These are phyloP conservation scores for Rousettus leschenaultii DNA, from an alignment of 2,113 vertebrate genomes.

Conservation along the genomic window DNA sequence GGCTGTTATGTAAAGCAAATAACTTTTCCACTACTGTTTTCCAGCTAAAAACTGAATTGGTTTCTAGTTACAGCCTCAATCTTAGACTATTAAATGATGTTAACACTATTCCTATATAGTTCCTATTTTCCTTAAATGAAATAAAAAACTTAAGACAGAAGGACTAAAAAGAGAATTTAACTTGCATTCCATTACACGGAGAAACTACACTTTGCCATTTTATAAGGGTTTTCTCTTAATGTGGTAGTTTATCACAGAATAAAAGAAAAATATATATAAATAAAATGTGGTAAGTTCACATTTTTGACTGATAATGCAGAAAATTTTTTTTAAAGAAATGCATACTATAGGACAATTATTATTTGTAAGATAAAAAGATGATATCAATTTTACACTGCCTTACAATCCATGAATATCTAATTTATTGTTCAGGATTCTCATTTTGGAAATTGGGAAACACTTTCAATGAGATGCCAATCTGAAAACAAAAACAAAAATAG, in stretches of 20 bases:
- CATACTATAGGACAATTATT: background rate
- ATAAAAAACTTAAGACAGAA: background rate
- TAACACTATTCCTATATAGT: background rate
- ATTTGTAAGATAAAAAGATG: constrained; percentile 22
- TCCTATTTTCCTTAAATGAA: background rate
- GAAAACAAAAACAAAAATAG: constrained; percentile 44
- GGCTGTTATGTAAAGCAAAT: background rate
- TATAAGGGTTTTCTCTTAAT: background rate
- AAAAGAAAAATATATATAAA: background rate
- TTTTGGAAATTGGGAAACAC: constrained; percentile 35
- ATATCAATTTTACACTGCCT: constrained; percentile 23
- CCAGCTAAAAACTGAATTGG: background rate
- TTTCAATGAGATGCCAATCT: constrained; percentile 24
- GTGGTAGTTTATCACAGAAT: background rate
- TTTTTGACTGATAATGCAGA: constrained; percentile 14
- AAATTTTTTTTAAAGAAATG: background rate
- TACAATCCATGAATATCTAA: constrained; percentile 1
- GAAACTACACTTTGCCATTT: constrained; percentile 17
- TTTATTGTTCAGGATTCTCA: constrained; percentile 33
- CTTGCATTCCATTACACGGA: background rate
- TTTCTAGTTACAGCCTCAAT: background rate
- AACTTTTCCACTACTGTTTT: background rate
- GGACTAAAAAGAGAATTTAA: constrained; percentile 22
- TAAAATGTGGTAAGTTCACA: background rate
- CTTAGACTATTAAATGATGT: background rate